These are phyloP conservation scores for Notechis scutatus DNA, from an alignment of 2,113 vertebrate species.

Conservation along the genomic window DNA sequence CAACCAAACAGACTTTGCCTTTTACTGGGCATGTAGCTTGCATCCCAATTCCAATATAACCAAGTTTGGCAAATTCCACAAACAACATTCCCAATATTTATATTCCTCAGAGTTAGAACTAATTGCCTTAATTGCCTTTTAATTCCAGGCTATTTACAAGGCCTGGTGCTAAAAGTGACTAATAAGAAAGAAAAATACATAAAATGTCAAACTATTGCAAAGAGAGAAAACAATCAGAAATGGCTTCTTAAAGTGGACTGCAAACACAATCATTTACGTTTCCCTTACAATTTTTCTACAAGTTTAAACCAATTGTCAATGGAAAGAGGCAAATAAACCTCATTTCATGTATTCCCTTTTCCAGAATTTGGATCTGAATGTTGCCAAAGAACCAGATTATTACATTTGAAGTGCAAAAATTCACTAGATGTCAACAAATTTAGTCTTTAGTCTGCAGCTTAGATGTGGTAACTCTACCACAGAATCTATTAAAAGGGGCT, in stretches of 20 bases:
- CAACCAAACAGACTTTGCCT: conserved; percentile 5
- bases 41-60: background rate
- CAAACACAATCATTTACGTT: background rate
- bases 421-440: background rate
- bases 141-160: background rate
- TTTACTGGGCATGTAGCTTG: background rate
- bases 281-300: background rate
- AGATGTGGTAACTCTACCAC: background rate
- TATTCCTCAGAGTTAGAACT: background rate
- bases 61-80: background rate
- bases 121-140: background rate
- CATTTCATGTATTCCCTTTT: background rate
- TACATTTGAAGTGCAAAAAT: background rate
- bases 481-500: background rate
- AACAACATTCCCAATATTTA: background rate
- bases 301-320: background rate
- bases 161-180: background rate
- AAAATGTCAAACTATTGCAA: too few species aligned
- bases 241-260: background rate
- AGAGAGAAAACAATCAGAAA: background rate
- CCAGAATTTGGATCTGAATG: too few species aligned
- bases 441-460: background rate
- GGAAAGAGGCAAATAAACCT: background rate
- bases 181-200: background rate
- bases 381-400: background rate